Percentiles rank a stretch among this genome's conserved stretches.
phyloP scores from a whole-genome alignment of 2,113 vertebrate species.

The Melanerpes aurifrons region DNA sequence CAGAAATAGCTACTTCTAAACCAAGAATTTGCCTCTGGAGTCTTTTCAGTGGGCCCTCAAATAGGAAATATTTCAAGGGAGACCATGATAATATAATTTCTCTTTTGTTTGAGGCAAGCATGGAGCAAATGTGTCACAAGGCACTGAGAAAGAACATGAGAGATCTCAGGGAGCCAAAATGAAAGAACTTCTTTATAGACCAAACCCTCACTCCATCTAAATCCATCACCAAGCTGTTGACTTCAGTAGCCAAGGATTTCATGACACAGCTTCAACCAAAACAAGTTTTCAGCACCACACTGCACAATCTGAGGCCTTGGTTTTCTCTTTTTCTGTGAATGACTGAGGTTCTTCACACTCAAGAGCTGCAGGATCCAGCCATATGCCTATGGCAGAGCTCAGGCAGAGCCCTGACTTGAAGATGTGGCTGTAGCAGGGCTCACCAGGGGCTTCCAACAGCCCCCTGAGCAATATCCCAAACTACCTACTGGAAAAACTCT shows the following conservation, averaged over 20 bases:
- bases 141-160: slow-evolving; percentile 32
- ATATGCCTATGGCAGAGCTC: neutral
- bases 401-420: neutral
- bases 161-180: slow-evolving; percentile 37
- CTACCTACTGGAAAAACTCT: neutral
- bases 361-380: neutral
- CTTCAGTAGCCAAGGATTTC: slow-evolving; percentile 18
- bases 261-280: neutral
- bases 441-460: neutral
- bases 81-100: slow-evolving; percentile 54
- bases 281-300: neutral
- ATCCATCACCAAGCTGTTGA: neutral
- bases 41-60: slow-evolving; percentile 30
- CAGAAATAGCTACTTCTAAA: slow-evolving; percentile 63
- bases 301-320: neutral
- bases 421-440: neutral
- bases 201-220: neutral
- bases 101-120: slow-evolving; percentile 53
- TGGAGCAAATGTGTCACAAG: slow-evolving; percentile 56
- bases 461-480: neutral
- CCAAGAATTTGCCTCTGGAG: slow-evolving; percentile 59
- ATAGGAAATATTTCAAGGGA: slow-evolving; percentile 47
- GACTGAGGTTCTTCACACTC: neutral
- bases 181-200: slow-evolving; percentile 51
- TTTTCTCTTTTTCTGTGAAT: neutral